phyloP scores from a whole-genome alignment of 2,797 vertebrate species.

The Cossypha niveicapilla region DNA sequence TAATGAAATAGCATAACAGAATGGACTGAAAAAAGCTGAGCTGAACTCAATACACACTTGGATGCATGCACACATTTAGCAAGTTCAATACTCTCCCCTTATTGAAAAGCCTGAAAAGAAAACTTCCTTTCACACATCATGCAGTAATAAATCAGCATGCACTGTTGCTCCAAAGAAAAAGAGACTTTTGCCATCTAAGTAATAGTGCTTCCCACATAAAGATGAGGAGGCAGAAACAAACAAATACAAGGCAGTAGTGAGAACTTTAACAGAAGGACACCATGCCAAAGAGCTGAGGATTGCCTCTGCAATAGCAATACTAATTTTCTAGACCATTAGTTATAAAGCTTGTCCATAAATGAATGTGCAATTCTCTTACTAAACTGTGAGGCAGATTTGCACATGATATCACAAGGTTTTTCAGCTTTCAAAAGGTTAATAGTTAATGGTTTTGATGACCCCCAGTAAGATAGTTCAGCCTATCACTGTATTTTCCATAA shows the following conservation, averaged over 20 bases:
- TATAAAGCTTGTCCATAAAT: neutral
- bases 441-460: neutral
- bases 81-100: neutral
- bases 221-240: neutral
- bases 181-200: neutral
- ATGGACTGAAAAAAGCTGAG: neutral
- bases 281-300: neutral
- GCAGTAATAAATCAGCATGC: neutral
- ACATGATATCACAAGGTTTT: neutral
- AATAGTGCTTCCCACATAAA: neutral
- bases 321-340: neutral
- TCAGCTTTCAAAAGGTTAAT: constrained; percentile 12
- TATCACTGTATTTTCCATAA: constrained; percentile 17
- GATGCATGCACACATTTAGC: neutral
- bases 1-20: neutral
- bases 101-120: constrained; percentile 14
- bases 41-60: neutral
- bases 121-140: neutral
- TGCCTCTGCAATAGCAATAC: neutral
- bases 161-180: neutral
- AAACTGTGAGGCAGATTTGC: neutral
- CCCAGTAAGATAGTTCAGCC: neutral
- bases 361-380: neutral
- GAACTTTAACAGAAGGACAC: neutral
- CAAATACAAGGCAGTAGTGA: neutral